Evolutionary conservation across 2,113 vertebrate genomes (phyloP), one percentile per base, ranked within the genome.

Genomic region (Zeus faber): DNA sequence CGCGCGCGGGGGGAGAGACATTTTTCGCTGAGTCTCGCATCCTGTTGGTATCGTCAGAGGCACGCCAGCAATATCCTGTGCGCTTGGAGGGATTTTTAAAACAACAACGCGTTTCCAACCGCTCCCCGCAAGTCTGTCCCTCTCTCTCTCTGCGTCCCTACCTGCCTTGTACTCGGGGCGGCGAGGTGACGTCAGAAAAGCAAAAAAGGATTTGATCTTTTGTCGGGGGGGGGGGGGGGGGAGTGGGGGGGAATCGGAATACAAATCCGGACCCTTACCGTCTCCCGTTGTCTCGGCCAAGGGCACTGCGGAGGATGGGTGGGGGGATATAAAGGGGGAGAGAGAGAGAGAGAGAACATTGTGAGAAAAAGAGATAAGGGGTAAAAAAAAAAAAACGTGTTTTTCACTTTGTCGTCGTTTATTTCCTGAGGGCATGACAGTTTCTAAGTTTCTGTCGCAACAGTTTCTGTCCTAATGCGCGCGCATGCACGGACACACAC

Each of bases 61-160:
- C 43, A 57, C 56, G 61, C 27, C 22, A 51, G 50, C 35, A 67
- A 76, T 73, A 75, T 75, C 71, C 68, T 76, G 64, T 49, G n/a
- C 10, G 45, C 40, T 62, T 43, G 14, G 23, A 24, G 14, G 29
- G 23, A 11, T 60, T 64, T 8, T 61, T 20, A 58, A n/a, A 51
- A 35, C 22, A 21, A 37, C 37, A 37, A 27, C 22, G 41, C 18
- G n/a, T 16, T 14, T 21, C 23, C n/a, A 1, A 16, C 23, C 16
- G 25, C 6, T 25, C 20, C 17, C 43, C 23, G 20, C 9, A 5
- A 8, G 17, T 44, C 41, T 9, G 41, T 20, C 41, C 6, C 37
- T 40, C 3, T 40, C 2, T 40, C 13, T 40, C 4, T 16, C 31
- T 33, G n/a, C n/a, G n/a, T n/a, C n/a, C n/a, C n/a, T n/a, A n/a